Evolutionary conservation across 2,113 vertebrate genomes (phyloP), one percentile per base, ranked within the genome.

Genomic region (Ptilorrhoa leucosticta): DNA sequence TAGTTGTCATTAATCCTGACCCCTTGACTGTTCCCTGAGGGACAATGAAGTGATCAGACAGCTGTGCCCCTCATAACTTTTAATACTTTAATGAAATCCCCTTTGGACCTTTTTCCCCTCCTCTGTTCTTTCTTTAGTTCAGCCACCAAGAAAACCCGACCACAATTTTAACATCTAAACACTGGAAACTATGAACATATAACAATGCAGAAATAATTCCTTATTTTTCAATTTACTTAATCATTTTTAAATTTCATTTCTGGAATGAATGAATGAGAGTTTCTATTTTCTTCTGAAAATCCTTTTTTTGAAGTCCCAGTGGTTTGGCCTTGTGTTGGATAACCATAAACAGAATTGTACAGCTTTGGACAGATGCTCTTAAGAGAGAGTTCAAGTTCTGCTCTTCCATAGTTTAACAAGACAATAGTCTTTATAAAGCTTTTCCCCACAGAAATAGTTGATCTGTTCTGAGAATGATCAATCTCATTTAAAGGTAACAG

Each of bases 141-240:
- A 92, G 86, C 72, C 92, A 96, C 91, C 80, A 84, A 95, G 92
- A 94, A 94, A 79, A 93, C 75, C 79, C 76, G 17, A 89, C 77
- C 83, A 39, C 93, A 95, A 3, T 64, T 95, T 96, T 91, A 93
- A 82, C 93, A 92, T 96, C 92, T 82, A 64, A 94, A 96, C 88
- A 90, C 92, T 97, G 96, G 96, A 97, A 97, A 96, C 88, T 94
- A 96, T 96, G 96, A 96, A 94, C 92, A 94, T 95, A 68, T 28
- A 97, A 96, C 94, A 95, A 94, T 96, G 92, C 93, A 92, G 76
- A 94, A 96, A 92, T 97, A 83, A 96, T 96, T 92, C 53, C 96
- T 95, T 95, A 93, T 88, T 96, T 97, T 89, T 95, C 88, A 96
- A 96, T 94, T 96, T 97, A n/a, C 96, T 90, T 96, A 97, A 96